Evolutionary conservation across 2,113 vertebrate species (phyloP).

Genomic region (Gambusia affinis): DNA sequence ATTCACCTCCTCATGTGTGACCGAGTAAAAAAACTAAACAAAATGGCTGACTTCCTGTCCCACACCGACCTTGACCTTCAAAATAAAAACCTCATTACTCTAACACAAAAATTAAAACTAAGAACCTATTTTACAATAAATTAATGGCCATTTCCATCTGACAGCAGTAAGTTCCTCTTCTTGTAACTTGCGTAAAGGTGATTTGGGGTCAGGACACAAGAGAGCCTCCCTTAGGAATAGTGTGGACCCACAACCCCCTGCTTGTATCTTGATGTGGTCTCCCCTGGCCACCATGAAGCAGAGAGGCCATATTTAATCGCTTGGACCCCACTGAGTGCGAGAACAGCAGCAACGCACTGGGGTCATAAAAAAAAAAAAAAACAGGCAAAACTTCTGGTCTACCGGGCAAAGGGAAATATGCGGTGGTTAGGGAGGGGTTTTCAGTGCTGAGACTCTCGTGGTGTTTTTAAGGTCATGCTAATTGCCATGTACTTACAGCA

Average conservation of each 20-base stretch:
- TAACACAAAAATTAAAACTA: too few relatives aligned
- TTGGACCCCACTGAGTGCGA: conserved; percentile 64
- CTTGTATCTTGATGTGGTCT: conserved; percentile 59
- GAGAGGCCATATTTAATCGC: conserved; percentile 57
- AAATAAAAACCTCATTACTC: too few relatives aligned
- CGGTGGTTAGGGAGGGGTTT: neutral
- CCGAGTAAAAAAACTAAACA: too few relatives aligned
- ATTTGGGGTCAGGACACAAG: conserved; percentile 51
- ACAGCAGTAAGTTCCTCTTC: conserved; percentile 11
- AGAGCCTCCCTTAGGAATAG: conserved; percentile 51
- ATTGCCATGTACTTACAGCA: conserved; percentile 73
- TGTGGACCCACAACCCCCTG: conserved; percentile 65
- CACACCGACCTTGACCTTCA: too few relatives aligned
- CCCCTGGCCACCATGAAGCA: conserved; percentile 45
- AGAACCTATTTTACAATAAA: too few relatives aligned
- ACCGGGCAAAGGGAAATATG: conserved; percentile 52
- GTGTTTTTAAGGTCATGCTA: conserved; percentile 83
- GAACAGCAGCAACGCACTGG: conserved; percentile 59
- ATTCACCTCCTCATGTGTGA: too few relatives aligned
- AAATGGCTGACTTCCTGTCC: too few relatives aligned
- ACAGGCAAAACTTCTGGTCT: conserved; percentile 53
- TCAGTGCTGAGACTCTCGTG: conserved; percentile 47
- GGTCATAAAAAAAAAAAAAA: conserved; percentile 56
- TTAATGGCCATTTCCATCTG: conserved; percentile 20
- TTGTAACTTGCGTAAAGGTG: conserved; percentile 52